Conservation (phyloP, 1,140 invertebrate species). For the Ips nitidus region DNA sequence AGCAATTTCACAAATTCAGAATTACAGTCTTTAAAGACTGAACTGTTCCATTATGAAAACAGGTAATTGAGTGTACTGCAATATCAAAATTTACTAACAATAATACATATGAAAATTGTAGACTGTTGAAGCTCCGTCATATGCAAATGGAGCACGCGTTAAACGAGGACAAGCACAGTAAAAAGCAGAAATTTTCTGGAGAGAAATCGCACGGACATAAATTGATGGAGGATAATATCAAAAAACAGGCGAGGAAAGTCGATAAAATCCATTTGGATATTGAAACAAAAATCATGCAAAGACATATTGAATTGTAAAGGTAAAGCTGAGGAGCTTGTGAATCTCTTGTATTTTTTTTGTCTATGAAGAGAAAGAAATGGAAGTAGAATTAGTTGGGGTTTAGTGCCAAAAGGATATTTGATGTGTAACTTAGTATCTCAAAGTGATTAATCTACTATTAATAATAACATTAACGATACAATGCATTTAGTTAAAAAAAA, state of each 20-base stretch:
- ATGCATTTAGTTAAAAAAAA: too few species aligned
- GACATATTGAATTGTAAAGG: conserved; percentile 70
- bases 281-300: conserved; percentile 74
- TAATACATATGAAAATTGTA: conserved; percentile 22
- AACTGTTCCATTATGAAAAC: conserved; percentile 86
- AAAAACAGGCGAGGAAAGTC: conserved; percentile 79
- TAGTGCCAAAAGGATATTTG: too few species aligned
- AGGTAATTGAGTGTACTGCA: not conserved
- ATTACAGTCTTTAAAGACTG: conserved; percentile 81
- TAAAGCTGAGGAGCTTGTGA: not conserved
- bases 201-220: conserved; percentile 63
- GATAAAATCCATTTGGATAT: conserved; percentile 84
- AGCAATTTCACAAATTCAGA: conserved; percentile 80
- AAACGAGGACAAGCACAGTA: conserved; percentile 64
- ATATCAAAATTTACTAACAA: too few species aligned
- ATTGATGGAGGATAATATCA: conserved; percentile 72
- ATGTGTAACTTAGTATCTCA: too few species aligned
- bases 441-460: too few species aligned
- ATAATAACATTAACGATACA: too few species aligned
- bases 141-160: conserved; percentile 75
- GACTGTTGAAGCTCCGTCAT: conserved; percentile 80
- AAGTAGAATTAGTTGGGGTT: too few species aligned
- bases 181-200: conserved; percentile 60
- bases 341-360: too few species aligned
- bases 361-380: too few species aligned